Percentiles rank a stretch among this genome's conserved stretches.
Conservation (phyloP, 2,113 vertebrate species). For the Nematolebias whitei region DNA sequence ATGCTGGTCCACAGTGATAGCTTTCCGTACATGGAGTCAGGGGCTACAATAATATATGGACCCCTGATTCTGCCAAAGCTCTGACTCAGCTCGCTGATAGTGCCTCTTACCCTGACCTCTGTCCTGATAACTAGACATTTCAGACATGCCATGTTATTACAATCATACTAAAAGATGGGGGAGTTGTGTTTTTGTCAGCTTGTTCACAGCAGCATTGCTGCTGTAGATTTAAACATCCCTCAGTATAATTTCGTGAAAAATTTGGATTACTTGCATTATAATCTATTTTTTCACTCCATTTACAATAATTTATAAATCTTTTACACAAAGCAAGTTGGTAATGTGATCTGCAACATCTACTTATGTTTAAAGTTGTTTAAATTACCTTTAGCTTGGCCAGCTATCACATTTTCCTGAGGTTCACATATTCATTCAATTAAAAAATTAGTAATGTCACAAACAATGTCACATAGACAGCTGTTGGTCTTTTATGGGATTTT, state of each 20-base stretch:
- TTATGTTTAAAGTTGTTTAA: too few relatives aligned
- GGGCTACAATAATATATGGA: constrained; percentile 74
- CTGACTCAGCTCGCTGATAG: constrained; percentile 74
- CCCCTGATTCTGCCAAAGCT: constrained; percentile 69
- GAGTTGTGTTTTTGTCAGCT: constrained; percentile 57
- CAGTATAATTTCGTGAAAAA: neutral
- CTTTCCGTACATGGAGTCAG: constrained; percentile 73
- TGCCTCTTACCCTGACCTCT: constrained; percentile 70
- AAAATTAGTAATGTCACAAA: too few relatives aligned
- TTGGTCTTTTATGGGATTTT: neutral
- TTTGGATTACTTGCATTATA: neutral
- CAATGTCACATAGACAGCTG: too few relatives aligned
- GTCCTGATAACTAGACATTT: constrained; percentile 62
- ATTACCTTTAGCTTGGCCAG: too few relatives aligned
- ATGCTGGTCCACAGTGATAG: constrained; percentile 69
- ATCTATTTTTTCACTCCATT: neutral
- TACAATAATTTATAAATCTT: neutral
- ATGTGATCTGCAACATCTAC: neutral
- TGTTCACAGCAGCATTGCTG: constrained; percentile 35
- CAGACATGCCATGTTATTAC: constrained; percentile 49
- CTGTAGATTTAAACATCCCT: neutral
- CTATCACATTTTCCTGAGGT: too few relatives aligned
- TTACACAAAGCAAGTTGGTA: neutral
- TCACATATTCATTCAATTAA: too few relatives aligned
- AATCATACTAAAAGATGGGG: constrained; percentile 37